These are phyloP conservation scores for Masticophis lateralis DNA, from an alignment of 2,797 vertebrate species.

Conservation along the genomic window DNA sequence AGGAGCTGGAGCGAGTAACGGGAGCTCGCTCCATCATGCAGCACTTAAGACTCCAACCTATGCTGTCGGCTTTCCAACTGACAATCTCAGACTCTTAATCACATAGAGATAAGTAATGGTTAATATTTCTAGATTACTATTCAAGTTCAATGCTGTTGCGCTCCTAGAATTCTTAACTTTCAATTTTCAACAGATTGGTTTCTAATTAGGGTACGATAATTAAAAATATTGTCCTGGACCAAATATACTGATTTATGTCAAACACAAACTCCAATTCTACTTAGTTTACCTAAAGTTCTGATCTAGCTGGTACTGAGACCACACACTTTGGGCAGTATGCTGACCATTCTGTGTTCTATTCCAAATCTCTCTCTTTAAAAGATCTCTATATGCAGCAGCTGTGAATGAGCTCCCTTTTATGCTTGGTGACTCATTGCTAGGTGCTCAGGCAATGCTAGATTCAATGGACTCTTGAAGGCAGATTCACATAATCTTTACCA, in stretches of 20 bases:
- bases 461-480: not conserved
- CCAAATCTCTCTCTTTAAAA: not conserved
- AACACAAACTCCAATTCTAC: not conserved
- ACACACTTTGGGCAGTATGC: not conserved
- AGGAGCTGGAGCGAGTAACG: not conserved
- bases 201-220: not conserved
- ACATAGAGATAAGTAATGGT: not conserved
- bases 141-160: not conserved
- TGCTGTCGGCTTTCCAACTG: not conserved
- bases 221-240: not conserved
- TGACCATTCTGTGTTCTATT: too few relatives aligned
- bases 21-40: not conserved
- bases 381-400: not conserved
- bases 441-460: not conserved
- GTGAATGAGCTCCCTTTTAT: not conserved
- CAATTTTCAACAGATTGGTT: not conserved
- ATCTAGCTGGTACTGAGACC: not conserved
- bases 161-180: not conserved
- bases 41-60: not conserved
- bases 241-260: not conserved
- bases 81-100: not conserved
- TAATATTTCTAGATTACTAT: not conserved
- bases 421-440: not conserved
- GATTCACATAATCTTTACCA: not conserved
- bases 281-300: not conserved